phyloP scores from a whole-genome alignment of 2,888 invertebrate genomes.

The Auanema freiburgensis region DNA sequence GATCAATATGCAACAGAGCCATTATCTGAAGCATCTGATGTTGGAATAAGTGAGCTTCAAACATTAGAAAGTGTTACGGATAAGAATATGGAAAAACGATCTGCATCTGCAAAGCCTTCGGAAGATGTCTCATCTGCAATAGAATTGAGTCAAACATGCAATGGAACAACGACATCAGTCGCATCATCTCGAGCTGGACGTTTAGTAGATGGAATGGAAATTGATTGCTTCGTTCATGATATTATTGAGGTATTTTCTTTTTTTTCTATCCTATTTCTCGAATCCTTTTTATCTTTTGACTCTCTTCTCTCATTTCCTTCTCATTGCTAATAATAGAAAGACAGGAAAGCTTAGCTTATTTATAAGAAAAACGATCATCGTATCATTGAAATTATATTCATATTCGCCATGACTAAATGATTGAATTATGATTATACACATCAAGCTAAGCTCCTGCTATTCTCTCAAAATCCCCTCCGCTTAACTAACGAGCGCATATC shows the following conservation, averaged over 20 bases:
- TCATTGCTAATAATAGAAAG: slow-evolving; percentile 5
- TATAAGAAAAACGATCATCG: too few relatives aligned
- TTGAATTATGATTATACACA: too few relatives aligned
- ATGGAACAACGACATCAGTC: slow-evolving; percentile 19
- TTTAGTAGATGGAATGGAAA: slow-evolving; percentile 44
- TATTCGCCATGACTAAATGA: too few relatives aligned
- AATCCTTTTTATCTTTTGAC: slow-evolving; percentile 10
- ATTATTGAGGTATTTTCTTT: slow-evolving; percentile 39
- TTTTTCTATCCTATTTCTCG: too few relatives aligned
- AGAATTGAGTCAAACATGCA: slow-evolving; percentile 13
- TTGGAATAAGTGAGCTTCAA: slow-evolving; percentile 17
- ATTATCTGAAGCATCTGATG: slow-evolving; percentile 25
- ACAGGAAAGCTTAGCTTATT: too few relatives aligned
- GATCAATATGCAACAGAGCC: slow-evolving; percentile 22
- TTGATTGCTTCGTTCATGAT: slow-evolving; percentile 45
- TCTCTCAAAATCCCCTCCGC: too few relatives aligned
- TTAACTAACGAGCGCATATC: too few relatives aligned
- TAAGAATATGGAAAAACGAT: neutral
- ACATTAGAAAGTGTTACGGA: too few relatives aligned
- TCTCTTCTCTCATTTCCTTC: slow-evolving; percentile 14
- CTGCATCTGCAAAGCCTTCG: neutral
- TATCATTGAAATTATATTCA: too few relatives aligned
- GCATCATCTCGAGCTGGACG: slow-evolving; percentile 17
- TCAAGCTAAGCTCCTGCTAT: too few relatives aligned
- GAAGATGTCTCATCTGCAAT: neutral